Percentiles rank a stretch among this genome's conserved stretches.
phyloP scores from a whole-genome alignment of 2,797 vertebrate species.

The Poecilia wingei region DNA sequence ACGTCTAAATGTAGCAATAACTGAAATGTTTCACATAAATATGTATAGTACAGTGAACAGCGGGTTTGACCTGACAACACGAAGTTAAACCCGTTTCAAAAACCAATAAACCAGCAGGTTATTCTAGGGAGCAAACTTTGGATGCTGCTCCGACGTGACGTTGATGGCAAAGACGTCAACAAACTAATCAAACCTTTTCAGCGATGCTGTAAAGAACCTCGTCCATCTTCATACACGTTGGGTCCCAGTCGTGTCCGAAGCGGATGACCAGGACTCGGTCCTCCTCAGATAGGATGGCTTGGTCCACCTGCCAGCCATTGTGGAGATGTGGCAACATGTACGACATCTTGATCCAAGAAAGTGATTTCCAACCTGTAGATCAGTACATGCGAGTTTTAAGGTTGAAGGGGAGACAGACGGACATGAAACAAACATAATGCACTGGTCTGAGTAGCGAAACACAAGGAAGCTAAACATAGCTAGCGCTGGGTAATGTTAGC shows the following conservation, averaged over 20 bases:
- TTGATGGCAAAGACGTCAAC: no score
- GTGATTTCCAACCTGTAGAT: slow-evolving; percentile 15
- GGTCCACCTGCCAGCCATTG: slow-evolving; percentile 99
- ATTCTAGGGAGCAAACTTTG: background rate
- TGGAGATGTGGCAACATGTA: slow-evolving; percentile 98
- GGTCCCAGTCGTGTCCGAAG: slow-evolving; percentile 99
- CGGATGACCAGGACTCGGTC: slow-evolving; percentile 96
- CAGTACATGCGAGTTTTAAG: background rate
- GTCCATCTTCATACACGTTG: slow-evolving; percentile 99
- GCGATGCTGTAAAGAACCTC: slow-evolving; percentile 97
- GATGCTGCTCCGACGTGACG: background rate
- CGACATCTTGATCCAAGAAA: slow-evolving; percentile 84
- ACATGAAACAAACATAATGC: background rate
- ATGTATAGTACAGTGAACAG: background rate
- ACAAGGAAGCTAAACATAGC: background rate
- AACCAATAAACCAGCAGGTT: background rate
- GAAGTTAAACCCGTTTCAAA: background rate
- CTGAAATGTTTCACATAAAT: background rate
- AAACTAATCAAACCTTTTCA: slow-evolving; percentile 86
- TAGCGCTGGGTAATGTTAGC: background rate
- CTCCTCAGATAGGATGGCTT: slow-evolving; percentile 97
- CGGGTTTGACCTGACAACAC: background rate
- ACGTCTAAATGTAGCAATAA: background rate
- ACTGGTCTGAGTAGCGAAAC: background rate
- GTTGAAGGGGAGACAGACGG: background rate